phyloP scores from a whole-genome alignment of 2,888 invertebrate species.

The Eupithecia pulchellata region DNA sequence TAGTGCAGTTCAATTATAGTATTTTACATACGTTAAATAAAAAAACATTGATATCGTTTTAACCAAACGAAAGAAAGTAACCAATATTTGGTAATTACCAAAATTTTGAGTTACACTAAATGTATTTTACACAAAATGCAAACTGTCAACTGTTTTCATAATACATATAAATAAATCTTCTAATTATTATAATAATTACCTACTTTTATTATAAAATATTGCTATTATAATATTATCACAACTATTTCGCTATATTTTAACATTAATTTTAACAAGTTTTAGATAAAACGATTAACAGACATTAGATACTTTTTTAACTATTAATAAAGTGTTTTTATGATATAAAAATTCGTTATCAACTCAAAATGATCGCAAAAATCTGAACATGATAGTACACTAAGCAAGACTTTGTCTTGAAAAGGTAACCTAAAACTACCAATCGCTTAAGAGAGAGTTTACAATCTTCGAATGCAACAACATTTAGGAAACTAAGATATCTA shows the following conservation, averaged over 20 bases:
- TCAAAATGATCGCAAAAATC: background rate
- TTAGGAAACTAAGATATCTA: no score
- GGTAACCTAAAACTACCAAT: background rate
- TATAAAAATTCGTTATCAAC: background rate
- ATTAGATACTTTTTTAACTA: background rate
- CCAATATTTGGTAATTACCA: background rate
- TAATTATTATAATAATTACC: background rate
- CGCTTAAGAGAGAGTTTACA: background rate
- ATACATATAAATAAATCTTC: background rate
- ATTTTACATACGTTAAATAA: background rate
- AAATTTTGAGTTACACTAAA: background rate
- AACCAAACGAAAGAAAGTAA: background rate
- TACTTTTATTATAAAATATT: background rate
- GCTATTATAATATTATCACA: slow-evolving; percentile 30
- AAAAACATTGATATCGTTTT: background rate
- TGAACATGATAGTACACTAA: slow-evolving; percentile 17
- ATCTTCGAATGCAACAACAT: slow-evolving; percentile 6
- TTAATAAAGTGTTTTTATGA: background rate
- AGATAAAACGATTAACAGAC: background rate
- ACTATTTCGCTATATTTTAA: slow-evolving; percentile 21
- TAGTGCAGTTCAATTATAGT: background rate
- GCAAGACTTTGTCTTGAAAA: slow-evolving; percentile 32
- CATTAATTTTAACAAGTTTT: background rate
- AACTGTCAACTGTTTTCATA: background rate
- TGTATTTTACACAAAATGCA: background rate